Evolutionary conservation across 2,797 vertebrate genomes (phyloP).

Genomic region (Rhinatrema bivittatum): DNA sequence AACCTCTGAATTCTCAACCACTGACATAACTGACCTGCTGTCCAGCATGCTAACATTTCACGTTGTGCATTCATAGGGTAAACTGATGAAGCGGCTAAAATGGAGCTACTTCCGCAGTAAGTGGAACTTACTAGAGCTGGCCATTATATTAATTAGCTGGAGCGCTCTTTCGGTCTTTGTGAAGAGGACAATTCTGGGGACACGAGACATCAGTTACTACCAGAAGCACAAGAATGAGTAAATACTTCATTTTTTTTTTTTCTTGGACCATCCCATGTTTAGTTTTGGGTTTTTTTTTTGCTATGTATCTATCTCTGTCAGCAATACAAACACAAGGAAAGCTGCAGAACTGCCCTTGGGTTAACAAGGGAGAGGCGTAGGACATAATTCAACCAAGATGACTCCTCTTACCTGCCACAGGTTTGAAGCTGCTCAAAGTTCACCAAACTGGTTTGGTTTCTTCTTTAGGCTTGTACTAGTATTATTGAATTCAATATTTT

Average conservation of each 20-base stretch:
- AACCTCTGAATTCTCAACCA: no score
- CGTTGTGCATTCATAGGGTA: constrained; percentile 70
- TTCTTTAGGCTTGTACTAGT: no score
- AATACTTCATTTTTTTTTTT: constrained; percentile 18
- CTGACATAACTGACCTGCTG: no score
- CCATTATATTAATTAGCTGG: constrained; percentile 86
- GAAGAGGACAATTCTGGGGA: constrained; percentile 75
- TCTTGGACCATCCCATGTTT: not conserved
- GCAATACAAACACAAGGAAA: not conserved
- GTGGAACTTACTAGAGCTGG: constrained; percentile 82
- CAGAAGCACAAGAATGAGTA: constrained; percentile 74
- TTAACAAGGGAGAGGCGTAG: no score
- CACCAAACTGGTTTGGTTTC: no score
- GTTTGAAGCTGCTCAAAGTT: no score
- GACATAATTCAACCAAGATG: no score
- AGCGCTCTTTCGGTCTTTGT: constrained; percentile 79
- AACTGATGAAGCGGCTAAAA: constrained; percentile 70
- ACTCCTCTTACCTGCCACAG: no score
- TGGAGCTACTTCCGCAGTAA: constrained; percentile 81
- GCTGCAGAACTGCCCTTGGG: no score
- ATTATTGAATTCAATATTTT: no score
- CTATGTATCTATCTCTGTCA: not conserved
- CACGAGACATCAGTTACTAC: constrained; percentile 73
- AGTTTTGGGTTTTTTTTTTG: not conserved
- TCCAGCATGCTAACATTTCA: no score